These are phyloP conservation scores for Apodemia mormo DNA, from an alignment of 2,888 invertebrate species.

Conservation along the genomic window DNA sequence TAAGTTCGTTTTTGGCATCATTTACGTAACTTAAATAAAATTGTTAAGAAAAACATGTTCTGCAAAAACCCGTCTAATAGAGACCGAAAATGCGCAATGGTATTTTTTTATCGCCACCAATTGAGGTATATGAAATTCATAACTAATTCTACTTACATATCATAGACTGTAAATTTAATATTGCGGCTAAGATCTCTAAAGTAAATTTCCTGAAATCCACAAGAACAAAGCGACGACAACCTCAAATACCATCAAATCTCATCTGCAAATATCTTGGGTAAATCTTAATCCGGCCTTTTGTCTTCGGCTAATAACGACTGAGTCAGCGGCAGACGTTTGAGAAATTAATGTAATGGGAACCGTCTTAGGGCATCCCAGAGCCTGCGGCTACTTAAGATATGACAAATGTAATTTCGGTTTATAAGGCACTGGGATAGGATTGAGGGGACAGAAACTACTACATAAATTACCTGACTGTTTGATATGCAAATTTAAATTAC, in stretches of 20 bases:
- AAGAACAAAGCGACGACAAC: conserved; percentile 14
- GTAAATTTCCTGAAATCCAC: conserved; percentile 7
- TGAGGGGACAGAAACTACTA: background rate
- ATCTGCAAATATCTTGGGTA: conserved; percentile 69
- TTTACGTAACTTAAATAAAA: too few species aligned
- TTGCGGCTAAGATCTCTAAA: background rate
- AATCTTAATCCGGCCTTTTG: conserved; percentile 66
- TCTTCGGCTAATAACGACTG: conserved; percentile 58
- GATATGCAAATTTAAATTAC: conserved; percentile 2
- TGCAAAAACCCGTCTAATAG: too few species aligned
- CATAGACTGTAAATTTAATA: background rate
- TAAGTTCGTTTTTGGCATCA: too few species aligned
- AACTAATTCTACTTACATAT: background rate
- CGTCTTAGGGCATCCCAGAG: conserved; percentile 51
- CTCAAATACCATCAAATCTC: conserved; percentile 52
- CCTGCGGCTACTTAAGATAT: conserved; percentile 42
- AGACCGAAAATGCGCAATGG: too few species aligned
- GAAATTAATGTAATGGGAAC: conserved; percentile 66
- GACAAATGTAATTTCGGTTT: conserved; percentile 47
- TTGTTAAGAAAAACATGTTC: too few species aligned
- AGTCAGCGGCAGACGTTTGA: conserved; percentile 56
- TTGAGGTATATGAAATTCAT: too few species aligned
- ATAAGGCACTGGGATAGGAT: conserved; percentile 23
- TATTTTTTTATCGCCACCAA: too few species aligned
- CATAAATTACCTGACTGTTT: conserved; percentile 6